A percentile compares a stretch with the other conserved stretches of the same genome.
phyloP scores from a whole-genome alignment of 2,797 vertebrate genomes.

The Spea hammondii region DNA sequence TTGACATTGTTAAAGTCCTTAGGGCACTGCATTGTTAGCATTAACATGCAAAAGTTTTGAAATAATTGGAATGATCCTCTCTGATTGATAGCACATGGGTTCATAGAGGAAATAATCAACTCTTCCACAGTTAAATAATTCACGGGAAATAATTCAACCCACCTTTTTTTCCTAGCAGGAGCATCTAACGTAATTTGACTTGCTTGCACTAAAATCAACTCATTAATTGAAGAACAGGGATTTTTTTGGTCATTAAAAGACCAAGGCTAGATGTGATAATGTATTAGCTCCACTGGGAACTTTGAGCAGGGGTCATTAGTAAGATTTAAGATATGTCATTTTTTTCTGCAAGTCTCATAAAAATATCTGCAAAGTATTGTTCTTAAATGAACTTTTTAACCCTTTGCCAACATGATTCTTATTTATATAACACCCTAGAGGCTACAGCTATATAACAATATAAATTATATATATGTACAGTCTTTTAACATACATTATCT shows the following conservation, averaged over 20 bases:
- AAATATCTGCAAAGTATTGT: neutral
- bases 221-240: constrained; percentile 28
- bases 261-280: constrained; percentile 8
- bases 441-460: no score
- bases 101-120: constrained; percentile 41
- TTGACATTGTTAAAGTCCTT: constrained; percentile 44
- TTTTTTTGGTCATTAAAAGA: constrained; percentile 22
- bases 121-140: constrained; percentile 41
- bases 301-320: neutral
- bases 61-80: constrained; percentile 45
- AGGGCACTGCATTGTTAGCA: constrained; percentile 32
- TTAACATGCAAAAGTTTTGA: constrained; percentile 25
- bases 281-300: constrained; percentile 8
- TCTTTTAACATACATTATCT: no score
- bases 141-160: constrained; percentile 33
- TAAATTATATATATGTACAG: no score
- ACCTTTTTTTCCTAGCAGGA: constrained; percentile 38
- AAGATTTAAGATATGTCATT: neutral
- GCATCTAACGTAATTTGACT: constrained; percentile 39
- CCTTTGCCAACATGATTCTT: no score
- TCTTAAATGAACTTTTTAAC: neutral
- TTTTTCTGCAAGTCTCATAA: neutral
- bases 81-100: constrained; percentile 25
- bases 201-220: constrained; percentile 29
- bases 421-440: no score